Evolutionary conservation across 2,797 vertebrate species (phyloP).

Genomic region (Anas flavirostris): DNA sequence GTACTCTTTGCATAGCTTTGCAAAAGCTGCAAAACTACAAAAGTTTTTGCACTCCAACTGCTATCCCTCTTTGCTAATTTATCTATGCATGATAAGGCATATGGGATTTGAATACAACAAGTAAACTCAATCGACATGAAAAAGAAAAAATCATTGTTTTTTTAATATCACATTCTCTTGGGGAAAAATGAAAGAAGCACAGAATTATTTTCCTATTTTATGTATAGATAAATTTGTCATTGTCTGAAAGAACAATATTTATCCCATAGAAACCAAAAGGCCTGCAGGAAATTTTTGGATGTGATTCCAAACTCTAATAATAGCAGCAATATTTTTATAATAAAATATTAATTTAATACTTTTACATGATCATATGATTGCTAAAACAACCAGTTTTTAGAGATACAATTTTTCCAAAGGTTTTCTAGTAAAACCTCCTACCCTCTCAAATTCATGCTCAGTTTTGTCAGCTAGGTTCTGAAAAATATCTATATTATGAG

Average conservation of each 20-base stretch:
- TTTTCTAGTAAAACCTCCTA: not conserved
- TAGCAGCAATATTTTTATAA: not conserved
- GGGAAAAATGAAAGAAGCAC: not conserved
- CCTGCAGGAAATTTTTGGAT: not conserved
- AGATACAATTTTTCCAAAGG: rapidly evolving
- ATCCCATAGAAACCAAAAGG: not conserved
- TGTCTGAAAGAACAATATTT: not conserved
- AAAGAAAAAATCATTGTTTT: not conserved
- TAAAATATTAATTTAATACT: not conserved
- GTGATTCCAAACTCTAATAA: not conserved
- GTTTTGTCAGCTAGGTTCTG: not conserved
- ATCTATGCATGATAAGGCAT: not conserved
- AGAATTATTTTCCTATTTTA: not conserved
- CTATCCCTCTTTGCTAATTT: not conserved
- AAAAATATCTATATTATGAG: not conserved
- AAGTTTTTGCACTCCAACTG: not conserved
- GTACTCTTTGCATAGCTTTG: not conserved
- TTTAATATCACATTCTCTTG: not conserved
- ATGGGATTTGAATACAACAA: not conserved
- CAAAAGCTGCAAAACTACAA: not conserved
- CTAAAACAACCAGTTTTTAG: not conserved
- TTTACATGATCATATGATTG: not conserved
- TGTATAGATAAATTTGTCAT: not conserved
- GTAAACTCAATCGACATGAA: not conserved
- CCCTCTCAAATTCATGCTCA: not conserved